A percentile compares a stretch with the other conserved stretches of the same genome.
These are phyloP conservation scores for Tangara arthus DNA, from an alignment of 2,797 vertebrate species.

Conservation along the genomic window DNA sequence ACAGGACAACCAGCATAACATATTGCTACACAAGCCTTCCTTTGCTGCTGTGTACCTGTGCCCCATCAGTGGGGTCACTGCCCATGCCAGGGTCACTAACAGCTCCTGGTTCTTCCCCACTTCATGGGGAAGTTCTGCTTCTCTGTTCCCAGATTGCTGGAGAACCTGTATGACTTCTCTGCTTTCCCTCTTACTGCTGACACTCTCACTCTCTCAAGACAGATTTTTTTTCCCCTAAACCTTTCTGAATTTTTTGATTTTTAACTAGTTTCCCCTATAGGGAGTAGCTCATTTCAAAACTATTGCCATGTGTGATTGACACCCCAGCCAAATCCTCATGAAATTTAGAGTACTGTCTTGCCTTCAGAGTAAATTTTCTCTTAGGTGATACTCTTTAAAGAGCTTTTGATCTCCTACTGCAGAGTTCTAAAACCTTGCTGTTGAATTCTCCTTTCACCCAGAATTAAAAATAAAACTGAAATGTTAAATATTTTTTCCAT, in stretches of 20 bases:
- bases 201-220: neutral
- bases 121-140: neutral
- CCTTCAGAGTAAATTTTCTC: neutral
- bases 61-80: neutral
- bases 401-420: neutral
- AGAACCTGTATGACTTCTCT: neutral
- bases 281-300: neutral
- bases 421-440: neutral
- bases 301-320: neutral
- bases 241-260: neutral
- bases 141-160: neutral
- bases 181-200: neutral
- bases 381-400: neutral
- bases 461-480: neutral
- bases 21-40: neutral
- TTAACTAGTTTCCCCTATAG: neutral
- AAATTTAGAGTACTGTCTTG: neutral
- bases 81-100: too few species aligned
- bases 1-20: accelerated
- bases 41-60: neutral
- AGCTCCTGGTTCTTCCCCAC: neutral
- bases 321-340: neutral
- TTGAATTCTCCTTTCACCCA: neutral
- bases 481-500: neutral
- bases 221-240: neutral